phyloP scores from a whole-genome alignment of 2,113 vertebrate genomes.

The Fregetta grallaria region DNA sequence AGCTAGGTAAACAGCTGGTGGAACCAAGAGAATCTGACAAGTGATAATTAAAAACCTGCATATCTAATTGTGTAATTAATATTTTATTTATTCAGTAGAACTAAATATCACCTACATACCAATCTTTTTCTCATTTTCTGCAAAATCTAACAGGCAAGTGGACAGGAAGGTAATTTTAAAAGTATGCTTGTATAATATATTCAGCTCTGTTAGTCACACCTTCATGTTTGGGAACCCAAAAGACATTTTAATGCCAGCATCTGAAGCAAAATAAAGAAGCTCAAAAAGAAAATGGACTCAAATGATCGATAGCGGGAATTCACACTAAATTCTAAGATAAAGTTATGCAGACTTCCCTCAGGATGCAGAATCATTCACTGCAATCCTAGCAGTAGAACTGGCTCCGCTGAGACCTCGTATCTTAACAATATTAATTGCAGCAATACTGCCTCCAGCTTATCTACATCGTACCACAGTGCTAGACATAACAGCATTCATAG shows the following conservation, averaged over 20 bases:
- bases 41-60: slow-evolving; percentile 22
- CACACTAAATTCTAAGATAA: not conserved
- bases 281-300: not conserved
- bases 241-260: not conserved
- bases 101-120: not conserved
- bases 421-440: slow-evolving; percentile 40
- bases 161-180: not conserved
- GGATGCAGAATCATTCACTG: not conserved
- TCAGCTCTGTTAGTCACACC: not conserved
- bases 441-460: slow-evolving; percentile 7
- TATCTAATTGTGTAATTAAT: not conserved
- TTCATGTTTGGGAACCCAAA: not conserved
- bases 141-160: not conserved
- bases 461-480: not conserved
- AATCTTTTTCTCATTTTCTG: not conserved
- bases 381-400: not conserved
- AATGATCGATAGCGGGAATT: not conserved
- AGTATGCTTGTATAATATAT: not conserved
- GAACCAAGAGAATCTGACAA: slow-evolving; percentile 2
- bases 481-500: not conserved
- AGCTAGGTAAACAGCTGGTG: slow-evolving; percentile 12
- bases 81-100: not conserved
- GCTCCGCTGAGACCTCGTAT: not conserved
- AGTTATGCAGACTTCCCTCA: not conserved
- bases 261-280: not conserved